phyloP scores from a whole-genome alignment of 2,888 invertebrate species.

The Lithophane ornitopus region DNA sequence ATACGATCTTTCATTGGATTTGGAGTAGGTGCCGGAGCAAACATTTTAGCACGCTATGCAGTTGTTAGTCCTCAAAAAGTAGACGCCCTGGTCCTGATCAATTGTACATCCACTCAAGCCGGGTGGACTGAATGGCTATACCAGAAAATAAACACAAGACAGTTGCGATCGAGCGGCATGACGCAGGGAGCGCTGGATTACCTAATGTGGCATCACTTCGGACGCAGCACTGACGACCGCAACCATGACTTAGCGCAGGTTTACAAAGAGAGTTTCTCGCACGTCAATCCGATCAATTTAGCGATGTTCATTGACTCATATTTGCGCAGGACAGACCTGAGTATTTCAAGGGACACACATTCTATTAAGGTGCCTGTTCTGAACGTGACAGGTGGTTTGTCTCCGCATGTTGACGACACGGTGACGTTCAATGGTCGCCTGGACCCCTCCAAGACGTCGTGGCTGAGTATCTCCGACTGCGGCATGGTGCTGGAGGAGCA shows the following conservation, averaged over 20 bases:
- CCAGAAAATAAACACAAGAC: constrained; percentile 98
- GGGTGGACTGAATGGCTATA: constrained; percentile 99
- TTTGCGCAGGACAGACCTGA: constrained; percentile 97
- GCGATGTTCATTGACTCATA: constrained; percentile 98
- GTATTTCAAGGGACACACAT: constrained; percentile 92
- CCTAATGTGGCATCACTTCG: constrained; percentile 99
- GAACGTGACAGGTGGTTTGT: constrained; percentile 98
- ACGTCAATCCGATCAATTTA: constrained; percentile 98
- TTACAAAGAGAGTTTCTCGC: constrained; percentile 98
- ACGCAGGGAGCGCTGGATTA: constrained; percentile 98
- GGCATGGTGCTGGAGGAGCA: constrained; percentile 99
- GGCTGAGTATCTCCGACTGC: constrained; percentile 99
- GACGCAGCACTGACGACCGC: constrained; percentile 96
- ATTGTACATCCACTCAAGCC: constrained; percentile 97
- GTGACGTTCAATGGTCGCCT: constrained; percentile 98
- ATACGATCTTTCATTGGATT: constrained; percentile 98
- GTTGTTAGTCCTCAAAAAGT: constrained; percentile 96
- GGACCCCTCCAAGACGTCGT: constrained; percentile 98
- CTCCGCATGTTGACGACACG: constrained; percentile 99
- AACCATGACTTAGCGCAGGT: constrained; percentile 98
- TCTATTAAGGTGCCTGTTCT: constrained; percentile 96
- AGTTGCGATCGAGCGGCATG: constrained; percentile 97
- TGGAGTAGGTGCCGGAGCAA: constrained; percentile 99
- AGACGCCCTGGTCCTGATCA: constrained; percentile 97
- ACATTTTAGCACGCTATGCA: constrained; percentile 98